These are phyloP conservation scores for Acropora tenuis DNA, from an alignment of 64 coral and sea anemone genomes.

Conservation along the genomic window DNA sequence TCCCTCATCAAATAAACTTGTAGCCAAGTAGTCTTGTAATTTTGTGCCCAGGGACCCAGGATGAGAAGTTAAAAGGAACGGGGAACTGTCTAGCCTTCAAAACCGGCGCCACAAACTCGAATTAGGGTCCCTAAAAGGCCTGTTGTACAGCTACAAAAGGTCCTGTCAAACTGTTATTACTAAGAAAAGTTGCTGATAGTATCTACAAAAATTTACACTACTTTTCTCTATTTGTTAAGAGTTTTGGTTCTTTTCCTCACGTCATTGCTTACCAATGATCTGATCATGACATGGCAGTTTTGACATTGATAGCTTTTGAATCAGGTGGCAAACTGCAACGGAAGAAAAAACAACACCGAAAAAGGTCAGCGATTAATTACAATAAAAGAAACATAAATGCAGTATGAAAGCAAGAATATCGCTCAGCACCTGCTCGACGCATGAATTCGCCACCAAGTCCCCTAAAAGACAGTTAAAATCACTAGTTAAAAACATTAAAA, in stretches of 20 bases:
- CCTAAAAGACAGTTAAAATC: conserved; percentile 40
- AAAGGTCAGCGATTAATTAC: not conserved
- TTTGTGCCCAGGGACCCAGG: too few relatives aligned
- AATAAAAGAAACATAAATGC: not conserved
- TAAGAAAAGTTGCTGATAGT: too few relatives aligned
- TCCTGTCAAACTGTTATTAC: too few relatives aligned
- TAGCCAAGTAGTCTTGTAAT: too few relatives aligned
- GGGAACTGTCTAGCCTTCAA: too few relatives aligned
- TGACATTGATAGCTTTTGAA: conserved; percentile 84
- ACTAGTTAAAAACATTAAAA: not conserved
- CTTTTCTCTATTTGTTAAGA: too few relatives aligned
- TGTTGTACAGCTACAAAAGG: too few relatives aligned
- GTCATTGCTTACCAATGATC: conserved; percentile 64
- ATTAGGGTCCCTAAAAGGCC: too few relatives aligned
- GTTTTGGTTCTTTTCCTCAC: not conserved
- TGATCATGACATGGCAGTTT: conserved; percentile 79
- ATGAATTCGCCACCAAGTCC: conserved; percentile 96
- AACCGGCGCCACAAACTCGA: too few relatives aligned
- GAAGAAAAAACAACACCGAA: not conserved
- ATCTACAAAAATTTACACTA: too few relatives aligned
- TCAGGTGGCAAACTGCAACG: conserved; percentile 82
- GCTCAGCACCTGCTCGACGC: conserved; percentile 81
- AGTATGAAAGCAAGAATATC: not conserved
- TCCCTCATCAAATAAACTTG: too few relatives aligned
- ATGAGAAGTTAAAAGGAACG: too few relatives aligned